Evolutionary conservation across 2,797 vertebrate genomes (phyloP), one percentile per base, ranked within the genome.

Genomic region (Siniperca scherzeri): DNA sequence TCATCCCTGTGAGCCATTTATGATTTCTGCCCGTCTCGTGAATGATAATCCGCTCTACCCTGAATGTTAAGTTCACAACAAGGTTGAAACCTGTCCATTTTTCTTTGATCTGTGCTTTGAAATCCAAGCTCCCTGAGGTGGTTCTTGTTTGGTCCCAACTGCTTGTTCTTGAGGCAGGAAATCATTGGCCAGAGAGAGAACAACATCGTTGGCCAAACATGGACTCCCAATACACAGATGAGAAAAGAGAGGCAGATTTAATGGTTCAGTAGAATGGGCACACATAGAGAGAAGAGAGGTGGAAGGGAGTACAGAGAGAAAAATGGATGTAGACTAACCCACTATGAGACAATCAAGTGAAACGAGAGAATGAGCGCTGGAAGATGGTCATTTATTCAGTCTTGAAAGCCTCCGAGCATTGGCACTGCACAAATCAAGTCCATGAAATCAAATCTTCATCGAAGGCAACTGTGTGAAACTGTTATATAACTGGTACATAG

Each of bases 391-490:
- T 90, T 88, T 88, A 85, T 81, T 89, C 53, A n/a, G 69, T 55
- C 76, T 64, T 13, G 21, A 88, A 85, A 87, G 86, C 78, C 81
- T 82, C 72, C 0, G 17, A 91, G 86, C 80, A 52, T 71, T 77
- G 25, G 64, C 73, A 60, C 33, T 38, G 65, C 78, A 61, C 74
- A 88, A 89, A 88, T 91, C 84, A 85, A 86, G 77, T 66, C 78
- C 69, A 52, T 83, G 74, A 81, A 89, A 92, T 90, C 80, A 86
- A 89, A 89, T 89, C 82, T 87, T 80, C 68, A 76, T 88, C 10
- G 65, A 86, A 85, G 67, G 79, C 74, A 81, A 82, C 33, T 72
- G 53, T 68, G 75, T 36, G 16, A 83, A 81, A 60, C 40, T 42
- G 82, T 88, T 91, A 82, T 56, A 46, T 81, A 85, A 87, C 74